A percentile compares a stretch with the other conserved stretches of the same genome.
Conservation (phyloP, 2,113 vertebrate species). For the Sapajus apella region DNA sequence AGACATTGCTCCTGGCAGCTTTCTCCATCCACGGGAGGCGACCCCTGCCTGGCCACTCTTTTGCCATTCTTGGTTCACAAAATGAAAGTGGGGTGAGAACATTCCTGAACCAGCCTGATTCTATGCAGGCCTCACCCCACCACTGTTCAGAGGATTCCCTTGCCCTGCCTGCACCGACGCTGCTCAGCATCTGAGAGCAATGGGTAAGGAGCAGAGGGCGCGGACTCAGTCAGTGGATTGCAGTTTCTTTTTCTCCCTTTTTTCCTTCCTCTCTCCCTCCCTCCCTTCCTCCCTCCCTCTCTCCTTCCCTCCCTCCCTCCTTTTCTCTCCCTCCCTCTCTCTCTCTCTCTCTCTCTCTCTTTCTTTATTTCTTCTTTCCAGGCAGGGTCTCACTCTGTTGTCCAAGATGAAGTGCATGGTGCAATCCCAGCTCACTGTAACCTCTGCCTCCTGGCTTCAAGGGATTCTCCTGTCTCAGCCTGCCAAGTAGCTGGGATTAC, state of each 20-base stretch:
- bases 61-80: not conserved
- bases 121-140: fast-evolving
- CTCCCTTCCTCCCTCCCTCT: fast-evolving
- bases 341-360: too few species aligned
- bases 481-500: too few species aligned
- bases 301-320: fast-evolving
- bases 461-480: too few species aligned
- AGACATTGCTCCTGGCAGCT: not conserved
- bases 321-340: fast-evolving
- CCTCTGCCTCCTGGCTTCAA: too few species aligned
- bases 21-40: not conserved
- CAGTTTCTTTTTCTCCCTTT: too few species aligned
- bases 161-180: fast-evolving
- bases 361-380: too few species aligned
- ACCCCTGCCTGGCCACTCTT: not conserved
- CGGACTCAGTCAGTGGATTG: too few species aligned
- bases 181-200: fast-evolving
- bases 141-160: not conserved
- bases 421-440: too few species aligned
- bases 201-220: fast-evolving
- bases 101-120: not conserved
- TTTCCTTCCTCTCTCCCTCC: fast-evolving
- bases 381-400: too few species aligned
- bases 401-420: too few species aligned
- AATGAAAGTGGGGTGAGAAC: not conserved